Conservation (phyloP, 1,140 invertebrate species). For the Zaprionus davidi region DNA sequence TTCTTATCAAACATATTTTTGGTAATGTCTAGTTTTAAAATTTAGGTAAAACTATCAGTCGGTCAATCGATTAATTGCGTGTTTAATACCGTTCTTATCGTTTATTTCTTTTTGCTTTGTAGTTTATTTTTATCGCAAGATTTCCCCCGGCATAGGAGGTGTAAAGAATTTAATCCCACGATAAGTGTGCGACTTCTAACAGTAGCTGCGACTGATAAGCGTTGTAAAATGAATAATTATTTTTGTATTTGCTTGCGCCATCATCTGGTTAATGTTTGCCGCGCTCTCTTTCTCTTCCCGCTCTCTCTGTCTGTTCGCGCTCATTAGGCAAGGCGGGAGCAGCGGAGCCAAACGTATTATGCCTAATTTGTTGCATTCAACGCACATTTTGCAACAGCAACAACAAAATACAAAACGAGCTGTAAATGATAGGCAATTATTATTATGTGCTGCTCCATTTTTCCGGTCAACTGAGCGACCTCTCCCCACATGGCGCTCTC, state of each 20-base stretch:
- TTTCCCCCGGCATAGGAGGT: conserved; percentile 8
- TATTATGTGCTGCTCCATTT: conserved; percentile 61
- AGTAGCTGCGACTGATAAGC: conserved; percentile 35
- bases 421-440: conserved; percentile 67
- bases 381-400: conserved; percentile 33
- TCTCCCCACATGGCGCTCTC: background rate
- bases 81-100: background rate
- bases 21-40: background rate
- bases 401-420: conserved; percentile 44
- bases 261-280: conserved; percentile 5
- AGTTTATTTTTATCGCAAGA: background rate
- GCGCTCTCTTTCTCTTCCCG: background rate
- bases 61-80: background rate
- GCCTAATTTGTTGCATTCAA: conserved; percentile 57
- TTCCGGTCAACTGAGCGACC: conserved; percentile 59
- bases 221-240: conserved; percentile 12
- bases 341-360: conserved; percentile 41
- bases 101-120: background rate
- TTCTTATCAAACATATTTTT: no score
- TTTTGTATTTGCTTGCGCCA: conserved; percentile 12
- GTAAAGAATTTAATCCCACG: conserved; percentile 67
- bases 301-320: background rate
- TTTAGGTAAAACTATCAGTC: background rate
- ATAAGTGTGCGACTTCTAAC: conserved; percentile 44
- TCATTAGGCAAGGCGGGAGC: conserved; percentile 33